Evolutionary conservation across 2,888 invertebrate species (phyloP).

Genomic region (Andricus curvator): DNA sequence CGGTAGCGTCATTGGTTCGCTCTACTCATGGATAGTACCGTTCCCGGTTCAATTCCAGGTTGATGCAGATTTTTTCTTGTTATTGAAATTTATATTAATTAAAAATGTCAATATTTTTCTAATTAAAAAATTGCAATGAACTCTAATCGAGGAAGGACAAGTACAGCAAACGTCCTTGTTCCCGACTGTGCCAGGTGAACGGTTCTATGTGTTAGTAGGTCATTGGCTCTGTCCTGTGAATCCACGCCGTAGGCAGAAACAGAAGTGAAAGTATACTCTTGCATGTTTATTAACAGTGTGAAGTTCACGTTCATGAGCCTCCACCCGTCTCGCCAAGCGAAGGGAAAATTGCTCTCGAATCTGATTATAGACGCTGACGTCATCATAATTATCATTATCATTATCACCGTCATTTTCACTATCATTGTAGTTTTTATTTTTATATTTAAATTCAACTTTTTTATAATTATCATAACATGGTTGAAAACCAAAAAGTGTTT

Average conservation of each 20-base stretch:
- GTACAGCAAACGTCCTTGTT: constrained; percentile 36
- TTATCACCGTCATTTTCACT: not conserved
- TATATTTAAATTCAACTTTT: not conserved
- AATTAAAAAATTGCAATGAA: constrained; percentile 10
- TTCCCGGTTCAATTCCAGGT: too few species aligned
- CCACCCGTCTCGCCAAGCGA: constrained; percentile 43
- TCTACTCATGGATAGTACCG: too few species aligned
- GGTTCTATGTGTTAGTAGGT: constrained; percentile 74
- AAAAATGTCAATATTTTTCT: not conserved
- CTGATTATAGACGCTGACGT: constrained; percentile 22
- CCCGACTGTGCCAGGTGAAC: constrained; percentile 49
- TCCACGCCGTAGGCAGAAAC: constrained; percentile 55
- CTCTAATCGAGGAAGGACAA: constrained; percentile 28
- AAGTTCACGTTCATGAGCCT: constrained; percentile 75
- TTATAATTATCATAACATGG: not conserved
- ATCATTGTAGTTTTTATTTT: not conserved
- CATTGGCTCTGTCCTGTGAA: constrained; percentile 72
- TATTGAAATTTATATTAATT: not conserved
- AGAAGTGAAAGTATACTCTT: constrained; percentile 74
- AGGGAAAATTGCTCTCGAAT: constrained; percentile 34
- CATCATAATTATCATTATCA: constrained; percentile 3
- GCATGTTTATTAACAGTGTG: constrained; percentile 68
- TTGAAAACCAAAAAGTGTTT: not conserved
- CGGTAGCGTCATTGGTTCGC: too few species aligned
- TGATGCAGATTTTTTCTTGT: too few species aligned